Evolutionary conservation across 2,888 invertebrate species (phyloP), one percentile per base, ranked within the genome.

Genomic region (Xestia rhomboidea): DNA sequence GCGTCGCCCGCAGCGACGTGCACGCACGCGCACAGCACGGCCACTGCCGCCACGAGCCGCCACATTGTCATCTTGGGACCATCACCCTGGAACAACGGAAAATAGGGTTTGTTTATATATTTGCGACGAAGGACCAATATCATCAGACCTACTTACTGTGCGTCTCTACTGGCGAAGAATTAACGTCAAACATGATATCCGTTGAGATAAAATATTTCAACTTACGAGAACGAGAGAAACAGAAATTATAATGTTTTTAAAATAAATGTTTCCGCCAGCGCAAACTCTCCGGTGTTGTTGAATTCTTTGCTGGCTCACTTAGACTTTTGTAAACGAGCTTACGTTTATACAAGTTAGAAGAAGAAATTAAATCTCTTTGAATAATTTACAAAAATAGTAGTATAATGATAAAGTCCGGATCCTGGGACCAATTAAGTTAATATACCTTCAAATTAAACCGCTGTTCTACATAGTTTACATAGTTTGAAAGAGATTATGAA

Each of bases 41-140:
- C 87, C 90, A 92, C 88, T 91, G 92, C 91, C 89, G 92, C 89
- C 90, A 93, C 84, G 82, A 93, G 85, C 90, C 91, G 91, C 93
- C 93, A 93, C 92, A 91, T 90, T 92, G 91, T 94, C 95, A 95
- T 95, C 93, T 93, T 94, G 94, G 92, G 94, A 94, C 95, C 96
- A 96, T 96, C 96, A 96, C 95, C 96, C 96, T 96, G 91, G 27
- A 77, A 86, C 54, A 85, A 82, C 10, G 57, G 18, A 73, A 41
- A 13, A n/a, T 51, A 51, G 0, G 4, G 5, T 0, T 11, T 34
- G 15, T 21, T 46, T 60, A 7, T n/a, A 68, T 3, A 57, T 46
- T 81, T 64, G 15, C 11, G 5, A 34, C 15, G 4, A 34, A 6
- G 4, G 2, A 44, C 7, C 27, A 0, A 34, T 27, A 38, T 24